Base-by-base conservation (phyloP, 2,888 invertebrate species). In the Sesamia inferens region DNA sequence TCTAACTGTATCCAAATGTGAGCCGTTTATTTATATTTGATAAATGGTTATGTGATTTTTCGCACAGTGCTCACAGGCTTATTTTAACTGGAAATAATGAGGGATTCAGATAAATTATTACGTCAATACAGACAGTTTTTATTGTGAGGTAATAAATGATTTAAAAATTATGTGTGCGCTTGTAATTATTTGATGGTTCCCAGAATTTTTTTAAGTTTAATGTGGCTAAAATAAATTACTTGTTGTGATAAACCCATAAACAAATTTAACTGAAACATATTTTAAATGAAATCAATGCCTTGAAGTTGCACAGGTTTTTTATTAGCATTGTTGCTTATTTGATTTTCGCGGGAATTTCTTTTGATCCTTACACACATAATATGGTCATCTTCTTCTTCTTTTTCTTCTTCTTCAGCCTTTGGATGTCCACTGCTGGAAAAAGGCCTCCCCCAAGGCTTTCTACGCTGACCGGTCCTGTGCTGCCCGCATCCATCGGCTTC, bases 1-100 rank as follows among this genome's bases (percentile, higher is more conserved):
- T 77, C 66, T 86, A 86, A 86, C 86, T 83, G 86, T 75, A 31
- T 57, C 13, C 14, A 22, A 31, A 73, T 51, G 59, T 63, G 54
- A 58, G 51, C 55, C 63, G 62, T 79, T 71, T 79, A 78, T 73
- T 42, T 73, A 31, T 76, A 5, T 71, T 66, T 72, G 71, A 81
- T 74, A 76, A 74, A 76, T 78, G 62, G 74, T 74, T 57, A 57
- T 66, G n/a, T 74, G 64, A 55, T 73, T 68, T 31, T 31, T 31
- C 3, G 71, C 63, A 75, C 67, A 48, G 72, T 24, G 68, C 7
- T 70, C 64, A 61, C 55, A 74, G 59, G 44, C 61, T 80, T 67
- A 61, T 68, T 31, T 55, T 22, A 69, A 47, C 71, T 58, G 64
- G 58, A 70, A 69, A 75, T 77, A 74, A 71, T 71, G 65, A 82